A percentile compares a stretch with the other conserved stretches of the same genome.
Evolutionary conservation across 2,797 vertebrate species (phyloP).

Genomic region (Macropodus opercularis): DNA sequence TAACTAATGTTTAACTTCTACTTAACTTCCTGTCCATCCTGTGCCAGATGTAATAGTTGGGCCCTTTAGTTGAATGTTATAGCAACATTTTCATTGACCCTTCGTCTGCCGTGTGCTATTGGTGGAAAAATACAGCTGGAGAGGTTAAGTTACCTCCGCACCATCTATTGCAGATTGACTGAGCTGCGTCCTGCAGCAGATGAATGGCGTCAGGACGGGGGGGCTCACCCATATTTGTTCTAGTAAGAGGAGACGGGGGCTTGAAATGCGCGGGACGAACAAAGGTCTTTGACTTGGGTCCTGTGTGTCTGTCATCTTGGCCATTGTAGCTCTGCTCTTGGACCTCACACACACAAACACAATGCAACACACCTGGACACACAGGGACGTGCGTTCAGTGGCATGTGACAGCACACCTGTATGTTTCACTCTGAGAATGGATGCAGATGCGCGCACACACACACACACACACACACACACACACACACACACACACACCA

Average conservation of each 20-base stretch:
- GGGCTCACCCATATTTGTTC: constrained; percentile 35
- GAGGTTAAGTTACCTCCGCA: not conserved
- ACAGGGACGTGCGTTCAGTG: not conserved
- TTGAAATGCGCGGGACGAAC: constrained; percentile 28
- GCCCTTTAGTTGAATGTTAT: not conserved
- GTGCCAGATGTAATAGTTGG: constrained; percentile 10
- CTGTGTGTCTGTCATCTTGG: constrained; percentile 48
- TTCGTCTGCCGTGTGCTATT: not conserved
- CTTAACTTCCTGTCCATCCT: not conserved
- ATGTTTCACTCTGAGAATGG: not conserved
- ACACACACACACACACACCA: constrained; percentile 18
- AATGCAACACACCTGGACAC: constrained; percentile 37
- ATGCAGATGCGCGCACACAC: not conserved
- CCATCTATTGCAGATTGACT: constrained; percentile 26
- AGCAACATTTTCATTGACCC: not conserved
- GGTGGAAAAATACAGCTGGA: not conserved
- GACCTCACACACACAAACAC: constrained; percentile 38
- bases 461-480: constrained; percentile 10
- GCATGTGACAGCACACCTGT: constrained; percentile 10
- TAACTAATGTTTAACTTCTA: too few species aligned
- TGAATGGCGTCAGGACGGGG: constrained; percentile 8
- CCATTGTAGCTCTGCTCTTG: constrained; percentile 31
- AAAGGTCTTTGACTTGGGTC: constrained; percentile 63
- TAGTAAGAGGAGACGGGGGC: constrained; percentile 51
- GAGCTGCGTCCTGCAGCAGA: constrained; percentile 4